Percentiles rank a stretch among this genome's conserved stretches.
phyloP scores from a whole-genome alignment of 2,797 vertebrate species.

The Cyprinodon diabolis region DNA sequence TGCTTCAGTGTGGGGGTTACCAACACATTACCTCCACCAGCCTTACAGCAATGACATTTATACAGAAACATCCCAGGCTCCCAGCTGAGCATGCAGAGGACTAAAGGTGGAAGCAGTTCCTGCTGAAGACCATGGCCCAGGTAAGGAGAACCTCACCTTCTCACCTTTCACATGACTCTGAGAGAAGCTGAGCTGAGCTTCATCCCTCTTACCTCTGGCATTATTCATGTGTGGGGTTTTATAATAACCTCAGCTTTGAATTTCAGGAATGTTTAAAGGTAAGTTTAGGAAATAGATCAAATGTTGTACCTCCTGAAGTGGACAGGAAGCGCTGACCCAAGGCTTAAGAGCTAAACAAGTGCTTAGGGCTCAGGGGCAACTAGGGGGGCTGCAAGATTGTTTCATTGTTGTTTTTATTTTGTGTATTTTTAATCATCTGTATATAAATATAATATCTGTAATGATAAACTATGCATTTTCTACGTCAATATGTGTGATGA shows the following conservation, averaged over 20 bases:
- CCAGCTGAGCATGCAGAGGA: slow-evolving; percentile 60
- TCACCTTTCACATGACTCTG: background rate
- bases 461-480: too few species aligned
- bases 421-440: too few species aligned
- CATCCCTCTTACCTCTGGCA: background rate
- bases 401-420: too few species aligned
- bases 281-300: background rate
- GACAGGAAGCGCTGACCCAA: too few species aligned
- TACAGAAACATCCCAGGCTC: slow-evolving; percentile 21
- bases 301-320: background rate
- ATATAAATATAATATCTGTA: too few species aligned
- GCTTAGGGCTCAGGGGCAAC: too few species aligned
- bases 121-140: slow-evolving; percentile 79
- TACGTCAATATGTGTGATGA: too few species aligned
- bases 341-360: too few species aligned
- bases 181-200: background rate
- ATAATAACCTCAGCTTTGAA: background rate
- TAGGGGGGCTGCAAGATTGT: too few species aligned
- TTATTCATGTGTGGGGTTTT: background rate
- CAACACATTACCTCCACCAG: background rate
- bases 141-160: slow-evolving; percentile 53
- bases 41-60: slow-evolving; percentile 1
- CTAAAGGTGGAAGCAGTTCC: slow-evolving; percentile 45
- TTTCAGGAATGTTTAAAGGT: background rate
- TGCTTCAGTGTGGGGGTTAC: slow-evolving; percentile 6